Evolutionary conservation across 2,797 vertebrate species (phyloP).

Genomic region (Enteromius mattozi): DNA sequence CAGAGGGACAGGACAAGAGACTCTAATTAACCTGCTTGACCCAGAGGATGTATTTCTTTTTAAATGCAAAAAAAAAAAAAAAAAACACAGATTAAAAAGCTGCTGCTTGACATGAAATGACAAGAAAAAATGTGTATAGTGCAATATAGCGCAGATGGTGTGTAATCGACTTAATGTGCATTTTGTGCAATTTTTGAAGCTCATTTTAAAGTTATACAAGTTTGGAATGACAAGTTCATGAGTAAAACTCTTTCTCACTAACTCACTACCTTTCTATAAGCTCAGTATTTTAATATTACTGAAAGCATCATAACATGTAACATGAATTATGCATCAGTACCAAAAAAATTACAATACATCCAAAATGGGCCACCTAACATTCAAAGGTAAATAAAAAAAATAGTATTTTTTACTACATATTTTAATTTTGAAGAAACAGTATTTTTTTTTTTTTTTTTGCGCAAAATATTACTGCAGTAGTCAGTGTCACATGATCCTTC

Average conservation of each 20-base stretch:
- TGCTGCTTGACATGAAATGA: neutral
- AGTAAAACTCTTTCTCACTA: too few relatives aligned
- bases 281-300: neutral
- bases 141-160: neutral
- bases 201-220: neutral
- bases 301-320: neutral
- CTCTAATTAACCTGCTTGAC: conserved; percentile 30
- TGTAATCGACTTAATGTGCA: neutral
- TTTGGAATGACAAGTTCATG: neutral
- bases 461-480: neutral
- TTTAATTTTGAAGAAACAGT: neutral
- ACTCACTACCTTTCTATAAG: too few relatives aligned
- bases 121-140: neutral
- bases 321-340: neutral
- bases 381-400: neutral
- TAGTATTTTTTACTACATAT: neutral
- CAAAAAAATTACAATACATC: neutral
- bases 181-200: neutral
- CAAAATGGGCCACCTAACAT: neutral
- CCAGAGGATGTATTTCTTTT: neutral
- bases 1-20: neutral
- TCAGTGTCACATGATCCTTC: neutral
- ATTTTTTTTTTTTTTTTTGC: neutral
- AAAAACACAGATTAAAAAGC: neutral
- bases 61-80: neutral